These are phyloP conservation scores for Coelopa pilipes DNA, from an alignment of 2,888 invertebrate species.

Conservation along the genomic window DNA sequence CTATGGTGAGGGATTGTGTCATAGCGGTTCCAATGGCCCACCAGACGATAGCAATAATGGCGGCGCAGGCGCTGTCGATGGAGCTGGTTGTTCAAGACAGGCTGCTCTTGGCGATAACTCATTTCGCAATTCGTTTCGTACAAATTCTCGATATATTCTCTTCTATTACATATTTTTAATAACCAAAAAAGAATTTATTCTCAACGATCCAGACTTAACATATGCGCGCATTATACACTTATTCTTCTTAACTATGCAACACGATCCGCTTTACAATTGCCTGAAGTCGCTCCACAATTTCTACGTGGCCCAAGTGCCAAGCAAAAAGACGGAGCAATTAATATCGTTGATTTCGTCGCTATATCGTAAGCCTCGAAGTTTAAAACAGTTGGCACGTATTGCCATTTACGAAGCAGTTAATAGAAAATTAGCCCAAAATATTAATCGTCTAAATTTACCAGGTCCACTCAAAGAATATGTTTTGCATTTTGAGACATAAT, in stretches of 20 bases:
- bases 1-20: conserved; percentile 61
- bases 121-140: conserved; percentile 67
- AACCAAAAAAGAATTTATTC: conserved; percentile 74
- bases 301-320: conserved; percentile 73
- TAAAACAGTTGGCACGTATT: conserved; percentile 79
- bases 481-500: conserved; percentile 73
- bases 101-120: conserved; percentile 55
- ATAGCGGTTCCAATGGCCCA: conserved; percentile 45
- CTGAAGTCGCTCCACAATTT: conserved; percentile 75
- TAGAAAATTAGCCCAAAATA: conserved; percentile 73
- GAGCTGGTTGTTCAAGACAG: conserved; percentile 48
- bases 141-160: conserved; percentile 70
- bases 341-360: conserved; percentile 73
- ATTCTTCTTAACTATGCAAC: conserved; percentile 76
- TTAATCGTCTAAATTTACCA: conserved; percentile 77
- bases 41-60: conserved; percentile 44
- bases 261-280: conserved; percentile 75
- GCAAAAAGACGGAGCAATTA: conserved; percentile 73
- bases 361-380: conserved; percentile 74
- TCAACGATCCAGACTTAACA: conserved; percentile 72
- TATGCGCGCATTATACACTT: conserved; percentile 76
- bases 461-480: conserved; percentile 76
- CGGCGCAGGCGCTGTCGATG: conserved; percentile 41
- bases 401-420: conserved; percentile 76
- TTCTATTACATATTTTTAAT: conserved; percentile 79